phyloP scores from a whole-genome alignment of 2,797 vertebrate species.

The Rousettus madagascariensis region DNA sequence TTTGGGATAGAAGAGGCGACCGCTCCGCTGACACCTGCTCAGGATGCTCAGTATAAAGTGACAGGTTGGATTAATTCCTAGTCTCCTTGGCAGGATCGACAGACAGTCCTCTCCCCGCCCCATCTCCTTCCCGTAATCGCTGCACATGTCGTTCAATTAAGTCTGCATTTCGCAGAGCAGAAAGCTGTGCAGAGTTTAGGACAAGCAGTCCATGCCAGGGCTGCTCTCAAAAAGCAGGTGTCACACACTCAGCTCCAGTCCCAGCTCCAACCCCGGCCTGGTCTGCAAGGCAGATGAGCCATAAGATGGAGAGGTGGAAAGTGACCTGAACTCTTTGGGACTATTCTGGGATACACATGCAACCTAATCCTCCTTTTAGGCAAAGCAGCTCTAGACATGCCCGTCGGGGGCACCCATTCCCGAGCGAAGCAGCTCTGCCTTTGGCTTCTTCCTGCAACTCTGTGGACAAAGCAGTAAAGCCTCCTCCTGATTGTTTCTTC shows the following conservation, averaged over 20 bases:
- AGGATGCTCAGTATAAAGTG: constrained; percentile 57
- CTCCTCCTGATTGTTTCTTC: background rate
- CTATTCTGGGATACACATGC: background rate
- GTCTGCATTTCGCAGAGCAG: constrained; percentile 73
- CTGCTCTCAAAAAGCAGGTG: constrained; percentile 38
- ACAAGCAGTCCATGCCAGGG: background rate
- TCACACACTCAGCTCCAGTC: background rate
- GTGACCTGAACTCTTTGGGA: background rate
- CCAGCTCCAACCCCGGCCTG: background rate
- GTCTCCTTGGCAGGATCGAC: constrained; percentile 53
- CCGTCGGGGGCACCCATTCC: background rate
- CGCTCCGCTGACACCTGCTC: constrained; percentile 30
- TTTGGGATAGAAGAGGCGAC: constrained; percentile 14
- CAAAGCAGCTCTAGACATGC: background rate
- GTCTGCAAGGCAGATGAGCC: background rate
- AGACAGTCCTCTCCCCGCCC: constrained; percentile 18
- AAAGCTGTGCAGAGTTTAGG: constrained; percentile 37
- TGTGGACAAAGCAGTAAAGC: background rate
- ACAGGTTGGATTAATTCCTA: constrained; percentile 61
- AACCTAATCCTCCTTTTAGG: background rate
- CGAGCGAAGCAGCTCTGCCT: background rate
- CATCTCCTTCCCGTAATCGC: constrained; percentile 56
- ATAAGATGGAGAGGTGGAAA: background rate
- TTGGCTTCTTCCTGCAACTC: background rate
- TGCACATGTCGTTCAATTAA: constrained; percentile 73